phyloP scores from a whole-genome alignment of 64 coral and sea anemone species.

The Montipora efflorescens region DNA sequence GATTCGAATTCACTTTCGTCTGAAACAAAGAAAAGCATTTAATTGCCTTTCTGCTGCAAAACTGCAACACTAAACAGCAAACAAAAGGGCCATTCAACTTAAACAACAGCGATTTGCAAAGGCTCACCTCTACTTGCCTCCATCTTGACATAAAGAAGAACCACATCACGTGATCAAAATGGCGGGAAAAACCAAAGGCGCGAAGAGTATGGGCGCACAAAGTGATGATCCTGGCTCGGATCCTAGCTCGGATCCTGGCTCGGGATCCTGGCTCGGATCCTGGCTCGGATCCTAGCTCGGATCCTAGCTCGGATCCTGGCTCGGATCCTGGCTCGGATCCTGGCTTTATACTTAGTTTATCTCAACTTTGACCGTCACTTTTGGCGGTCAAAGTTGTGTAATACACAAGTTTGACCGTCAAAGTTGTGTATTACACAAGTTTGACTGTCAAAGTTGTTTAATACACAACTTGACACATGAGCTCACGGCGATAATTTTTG shows the following conservation, averaged over 20 bases:
- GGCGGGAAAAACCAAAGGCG: neutral
- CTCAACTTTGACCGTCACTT: no score
- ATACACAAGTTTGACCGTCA: no score
- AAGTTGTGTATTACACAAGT: no score
- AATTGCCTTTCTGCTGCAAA: slow-evolving; percentile 15
- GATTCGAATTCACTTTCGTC: neutral
- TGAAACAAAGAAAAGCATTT: slow-evolving; percentile 2
- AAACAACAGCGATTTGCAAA: slow-evolving; percentile 16
- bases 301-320: no score
- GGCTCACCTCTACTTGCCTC: neutral
- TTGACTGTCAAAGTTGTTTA: no score
- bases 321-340: no score
- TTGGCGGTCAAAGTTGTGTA: no score
- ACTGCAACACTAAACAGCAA: neutral
- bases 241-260: slow-evolving; percentile 3
- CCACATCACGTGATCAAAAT: neutral
- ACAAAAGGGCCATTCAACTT: neutral
- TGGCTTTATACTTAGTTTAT: no score
- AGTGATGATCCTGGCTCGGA: neutral
- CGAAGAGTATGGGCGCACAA: neutral
- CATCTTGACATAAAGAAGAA: slow-evolving; percentile 3
- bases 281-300: no score
- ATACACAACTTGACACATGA: no score
- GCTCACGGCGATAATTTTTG: no score
- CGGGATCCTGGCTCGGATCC: no score